Evolutionary conservation across 2,113 vertebrate species (phyloP).

Genomic region (Gymnorhina tibicen): DNA sequence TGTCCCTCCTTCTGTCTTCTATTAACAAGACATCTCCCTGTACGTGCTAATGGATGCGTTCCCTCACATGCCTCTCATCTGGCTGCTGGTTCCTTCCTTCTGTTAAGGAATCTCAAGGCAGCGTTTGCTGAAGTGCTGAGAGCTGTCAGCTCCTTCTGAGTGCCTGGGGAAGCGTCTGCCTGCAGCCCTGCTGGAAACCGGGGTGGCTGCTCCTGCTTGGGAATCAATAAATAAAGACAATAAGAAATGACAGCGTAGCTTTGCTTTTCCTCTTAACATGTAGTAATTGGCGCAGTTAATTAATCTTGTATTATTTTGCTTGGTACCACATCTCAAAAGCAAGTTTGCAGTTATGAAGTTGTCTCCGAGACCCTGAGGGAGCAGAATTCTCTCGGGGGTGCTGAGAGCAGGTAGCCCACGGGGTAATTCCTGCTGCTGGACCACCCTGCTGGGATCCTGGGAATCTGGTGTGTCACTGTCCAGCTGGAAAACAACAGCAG

Average conservation of each 20-base stretch:
- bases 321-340: neutral
- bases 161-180: neutral
- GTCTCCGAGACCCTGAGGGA: neutral
- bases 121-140: constrained; percentile 47
- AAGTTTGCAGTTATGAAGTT: neutral
- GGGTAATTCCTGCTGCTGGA: neutral
- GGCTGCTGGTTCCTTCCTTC: constrained; percentile 44
- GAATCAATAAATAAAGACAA: neutral
- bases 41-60: constrained; percentile 54
- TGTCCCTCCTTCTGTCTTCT: constrained; percentile 57
- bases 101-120: neutral
- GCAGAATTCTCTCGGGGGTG: neutral
- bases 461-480: neutral
- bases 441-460: neutral
- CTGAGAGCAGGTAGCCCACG: neutral
- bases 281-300: neutral
- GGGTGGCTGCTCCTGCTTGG: neutral
- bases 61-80: constrained; percentile 57
- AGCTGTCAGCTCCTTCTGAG: constrained; percentile 40
- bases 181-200: neutral
- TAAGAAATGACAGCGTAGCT: neutral
- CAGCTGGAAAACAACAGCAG: neutral
- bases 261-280: neutral
- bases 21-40: constrained; percentile 51
- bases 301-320: neutral